phyloP scores from a whole-genome alignment of 37 sponge, comb jelly and placozoan species.

The Halisarca cf. caerulea region DNA sequence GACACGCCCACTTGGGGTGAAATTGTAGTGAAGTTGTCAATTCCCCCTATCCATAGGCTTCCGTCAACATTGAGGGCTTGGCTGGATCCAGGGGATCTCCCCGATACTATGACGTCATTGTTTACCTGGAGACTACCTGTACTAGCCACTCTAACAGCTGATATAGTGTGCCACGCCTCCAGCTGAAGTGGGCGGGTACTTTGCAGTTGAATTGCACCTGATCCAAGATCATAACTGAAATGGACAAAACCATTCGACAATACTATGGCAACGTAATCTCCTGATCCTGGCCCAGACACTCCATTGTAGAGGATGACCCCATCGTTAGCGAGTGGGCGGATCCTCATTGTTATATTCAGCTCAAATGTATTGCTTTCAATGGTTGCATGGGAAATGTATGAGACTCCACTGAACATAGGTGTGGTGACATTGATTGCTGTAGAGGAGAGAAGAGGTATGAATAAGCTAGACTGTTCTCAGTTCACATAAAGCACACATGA shows the following conservation, averaged over 20 bases:
- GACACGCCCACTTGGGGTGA: conserved; percentile 24
- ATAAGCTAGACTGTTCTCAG: neutral
- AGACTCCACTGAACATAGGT: conserved; percentile 46
- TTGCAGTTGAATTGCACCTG: neutral
- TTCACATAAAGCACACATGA: neutral
- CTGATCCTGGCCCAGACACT: conserved; percentile 18
- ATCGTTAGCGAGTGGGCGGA: conserved; percentile 31
- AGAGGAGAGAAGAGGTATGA: neutral
- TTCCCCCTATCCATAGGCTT: conserved; percentile 55
- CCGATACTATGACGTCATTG: neutral
- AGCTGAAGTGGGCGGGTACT: conserved; percentile 11
- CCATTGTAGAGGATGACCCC: conserved; percentile 60
- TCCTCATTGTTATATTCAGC: conserved; percentile 41
- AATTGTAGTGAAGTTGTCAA: conserved; percentile 5
- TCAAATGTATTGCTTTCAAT: neutral
- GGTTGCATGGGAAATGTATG: conserved; percentile 47
- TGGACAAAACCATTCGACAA: conserved; percentile 35
- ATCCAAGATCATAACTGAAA: conserved; percentile 42
- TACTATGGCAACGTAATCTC: conserved; percentile 44
- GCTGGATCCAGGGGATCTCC: neutral
- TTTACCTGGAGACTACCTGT: conserved; percentile 37
- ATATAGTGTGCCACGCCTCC: conserved; percentile 37
- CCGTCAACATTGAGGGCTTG: conserved; percentile 20
- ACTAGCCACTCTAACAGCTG: neutral
- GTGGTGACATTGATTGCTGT: conserved; percentile 40